Conservation (phyloP, 2,888 invertebrate genomes). For the Epinotia bilunana region DNA sequence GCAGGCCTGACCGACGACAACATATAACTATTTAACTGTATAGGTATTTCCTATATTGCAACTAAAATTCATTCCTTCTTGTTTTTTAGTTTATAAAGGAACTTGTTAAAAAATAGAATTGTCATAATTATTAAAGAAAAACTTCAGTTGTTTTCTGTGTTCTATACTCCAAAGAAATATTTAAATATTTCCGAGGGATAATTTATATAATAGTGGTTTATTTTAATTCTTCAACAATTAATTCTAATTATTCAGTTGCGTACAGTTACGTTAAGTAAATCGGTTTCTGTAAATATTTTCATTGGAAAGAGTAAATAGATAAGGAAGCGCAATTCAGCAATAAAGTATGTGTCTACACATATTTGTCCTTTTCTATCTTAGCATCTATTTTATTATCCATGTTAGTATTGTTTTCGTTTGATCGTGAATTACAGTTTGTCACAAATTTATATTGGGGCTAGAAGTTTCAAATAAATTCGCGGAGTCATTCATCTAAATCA, state of each 20-base stretch:
- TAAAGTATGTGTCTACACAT: slow-evolving; percentile 52
- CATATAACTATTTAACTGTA: slow-evolving; percentile 49
- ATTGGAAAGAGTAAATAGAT: slow-evolving; percentile 60
- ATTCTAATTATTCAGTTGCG: slow-evolving; percentile 62
- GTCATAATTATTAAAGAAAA: slow-evolving; percentile 48
- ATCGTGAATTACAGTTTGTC: slow-evolving; percentile 45
- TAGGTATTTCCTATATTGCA: slow-evolving; percentile 62
- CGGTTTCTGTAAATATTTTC: slow-evolving; percentile 79
- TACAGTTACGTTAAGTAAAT: slow-evolving; percentile 66
- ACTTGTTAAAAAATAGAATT: slow-evolving; percentile 62
- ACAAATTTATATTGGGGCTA: slow-evolving; percentile 43
- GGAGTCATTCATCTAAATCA: slow-evolving; percentile 2
- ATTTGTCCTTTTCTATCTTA: slow-evolving; percentile 49
- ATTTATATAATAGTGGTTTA: slow-evolving; percentile 54
- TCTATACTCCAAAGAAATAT: slow-evolving; percentile 65
- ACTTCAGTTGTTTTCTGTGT: slow-evolving; percentile 61
- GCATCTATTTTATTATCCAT: slow-evolving; percentile 47
- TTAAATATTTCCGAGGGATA: slow-evolving; percentile 61
- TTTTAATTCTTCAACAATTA: slow-evolving; percentile 55
- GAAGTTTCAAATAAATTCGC: slow-evolving; percentile 31
- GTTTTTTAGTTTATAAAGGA: slow-evolving; percentile 68
- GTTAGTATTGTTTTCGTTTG: slow-evolving; percentile 27
- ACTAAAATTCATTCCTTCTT: slow-evolving; percentile 78
- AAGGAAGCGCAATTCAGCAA: slow-evolving; percentile 57
- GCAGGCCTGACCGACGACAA: slow-evolving; percentile 46